Evolutionary conservation across 2,888 invertebrate genomes (phyloP).

Genomic region (Tachina fera): DNA sequence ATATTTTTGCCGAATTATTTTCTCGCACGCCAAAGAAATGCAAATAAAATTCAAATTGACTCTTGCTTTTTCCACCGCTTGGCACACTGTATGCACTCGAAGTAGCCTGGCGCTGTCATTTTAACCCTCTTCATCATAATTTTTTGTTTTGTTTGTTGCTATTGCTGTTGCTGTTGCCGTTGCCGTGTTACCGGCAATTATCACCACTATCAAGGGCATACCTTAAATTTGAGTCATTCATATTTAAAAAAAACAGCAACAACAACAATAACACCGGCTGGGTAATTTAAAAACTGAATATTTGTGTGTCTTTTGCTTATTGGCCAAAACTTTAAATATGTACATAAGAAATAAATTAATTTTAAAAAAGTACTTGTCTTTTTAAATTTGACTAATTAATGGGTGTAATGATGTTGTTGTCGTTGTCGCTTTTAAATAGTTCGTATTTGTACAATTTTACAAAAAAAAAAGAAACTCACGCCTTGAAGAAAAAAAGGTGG

Average conservation of each 20-base stretch:
- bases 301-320: not conserved
- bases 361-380: not conserved
- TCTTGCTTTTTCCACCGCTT: not conserved
- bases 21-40: not conserved
- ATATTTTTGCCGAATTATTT: not conserved
- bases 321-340: not conserved
- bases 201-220: slow-evolving; percentile 10
- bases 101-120: not conserved
- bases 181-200: slow-evolving; percentile 26
- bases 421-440: slow-evolving; percentile 32
- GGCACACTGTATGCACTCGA: not conserved
- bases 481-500: not conserved
- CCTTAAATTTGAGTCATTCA: slow-evolving; percentile 55
- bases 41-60: not conserved
- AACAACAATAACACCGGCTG: not conserved
- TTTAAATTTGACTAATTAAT: slow-evolving; percentile 39
- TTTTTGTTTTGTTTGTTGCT: slow-evolving; percentile 5
- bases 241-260: not conserved
- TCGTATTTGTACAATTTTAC: slow-evolving; percentile 33
- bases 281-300: not conserved
- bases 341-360: not conserved
- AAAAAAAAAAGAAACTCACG: not conserved
- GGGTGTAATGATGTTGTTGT: slow-evolving; percentile 8
- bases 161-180: slow-evolving; percentile 14
- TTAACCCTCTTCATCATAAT: slow-evolving; percentile 18